Conservation (phyloP, 1,140 invertebrate genomes). For the Micrasema longulum region DNA sequence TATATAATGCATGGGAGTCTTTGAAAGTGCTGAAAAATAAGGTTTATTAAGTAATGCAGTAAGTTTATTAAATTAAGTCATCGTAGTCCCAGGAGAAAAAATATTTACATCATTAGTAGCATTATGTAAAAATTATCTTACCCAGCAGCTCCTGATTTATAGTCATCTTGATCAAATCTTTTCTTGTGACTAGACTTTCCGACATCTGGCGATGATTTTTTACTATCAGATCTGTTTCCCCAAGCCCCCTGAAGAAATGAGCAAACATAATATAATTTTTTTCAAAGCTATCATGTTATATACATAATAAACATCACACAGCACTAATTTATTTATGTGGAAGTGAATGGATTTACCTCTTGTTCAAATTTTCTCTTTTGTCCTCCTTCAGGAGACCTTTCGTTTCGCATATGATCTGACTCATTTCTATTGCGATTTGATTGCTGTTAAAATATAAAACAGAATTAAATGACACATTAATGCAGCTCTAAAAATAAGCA, state of each 20-base stretch:
- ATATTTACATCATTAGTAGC: too few species aligned
- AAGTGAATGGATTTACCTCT: conserved; percentile 26
- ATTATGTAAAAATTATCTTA: too few species aligned
- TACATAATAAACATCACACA: neutral
- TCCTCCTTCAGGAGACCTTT: conserved; percentile 41
- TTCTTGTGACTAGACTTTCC: conserved; percentile 41
- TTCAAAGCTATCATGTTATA: too few species aligned
- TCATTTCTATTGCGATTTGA: conserved; percentile 44
- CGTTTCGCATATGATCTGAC: conserved; percentile 33
- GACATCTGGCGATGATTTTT: conserved; percentile 8
- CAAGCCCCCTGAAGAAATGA: neutral
- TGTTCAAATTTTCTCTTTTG: conserved; percentile 49
- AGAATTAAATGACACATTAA: neutral
- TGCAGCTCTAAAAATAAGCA: too few species aligned
- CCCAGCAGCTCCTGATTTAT: conserved; percentile 33
- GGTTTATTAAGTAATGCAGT: too few species aligned
- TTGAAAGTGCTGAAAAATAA: too few species aligned
- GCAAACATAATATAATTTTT: too few species aligned
- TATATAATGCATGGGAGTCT: too few species aligned
- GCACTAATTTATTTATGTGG: neutral
- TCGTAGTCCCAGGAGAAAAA: too few species aligned
- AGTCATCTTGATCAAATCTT: conserved; percentile 49
- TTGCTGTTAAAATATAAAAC: conserved; percentile 36
- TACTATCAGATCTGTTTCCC: neutral
- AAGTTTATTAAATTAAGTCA: too few species aligned